Conservation (phyloP, 2,113 vertebrate genomes). For the Nanorana parkeri region DNA sequence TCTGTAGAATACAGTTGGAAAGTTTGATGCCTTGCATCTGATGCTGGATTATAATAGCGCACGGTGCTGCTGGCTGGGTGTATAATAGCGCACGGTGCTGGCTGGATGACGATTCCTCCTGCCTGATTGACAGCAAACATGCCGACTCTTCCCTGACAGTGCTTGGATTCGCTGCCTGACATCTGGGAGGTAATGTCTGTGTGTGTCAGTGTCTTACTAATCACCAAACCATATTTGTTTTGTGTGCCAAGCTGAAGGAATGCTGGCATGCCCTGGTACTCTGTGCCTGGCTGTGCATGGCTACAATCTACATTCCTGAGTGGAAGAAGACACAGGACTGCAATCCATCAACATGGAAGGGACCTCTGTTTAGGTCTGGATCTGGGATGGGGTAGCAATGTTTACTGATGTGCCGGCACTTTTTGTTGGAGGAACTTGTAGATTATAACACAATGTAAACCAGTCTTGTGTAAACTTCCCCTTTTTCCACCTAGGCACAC, state of each 20-base stretch:
- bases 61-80: too few relatives aligned
- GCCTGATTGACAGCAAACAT: slow-evolving; percentile 33
- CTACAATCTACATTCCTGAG: neutral
- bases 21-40: too few relatives aligned
- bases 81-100: too few relatives aligned
- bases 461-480: too few relatives aligned
- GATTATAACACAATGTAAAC: too few relatives aligned
- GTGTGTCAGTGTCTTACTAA: neutral
- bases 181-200: slow-evolving; percentile 15
- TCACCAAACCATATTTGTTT: neutral
- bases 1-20: too few relatives aligned
- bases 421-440: too few relatives aligned
- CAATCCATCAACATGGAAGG: neutral
- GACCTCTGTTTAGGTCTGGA: neutral
- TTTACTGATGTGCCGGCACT: too few relatives aligned
- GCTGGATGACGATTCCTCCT: neutral
- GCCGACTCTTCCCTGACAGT: neutral
- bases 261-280: neutral
- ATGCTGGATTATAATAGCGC: too few relatives aligned
- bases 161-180: slow-evolving; percentile 1
- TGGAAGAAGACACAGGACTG: neutral
- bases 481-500: too few relatives aligned
- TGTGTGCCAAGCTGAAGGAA: neutral
- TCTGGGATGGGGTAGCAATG: too few relatives aligned
- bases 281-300: neutral